These are phyloP conservation scores for Neelides folsomi DNA, from an alignment of 2,888 invertebrate species.

Conservation along the genomic window DNA sequence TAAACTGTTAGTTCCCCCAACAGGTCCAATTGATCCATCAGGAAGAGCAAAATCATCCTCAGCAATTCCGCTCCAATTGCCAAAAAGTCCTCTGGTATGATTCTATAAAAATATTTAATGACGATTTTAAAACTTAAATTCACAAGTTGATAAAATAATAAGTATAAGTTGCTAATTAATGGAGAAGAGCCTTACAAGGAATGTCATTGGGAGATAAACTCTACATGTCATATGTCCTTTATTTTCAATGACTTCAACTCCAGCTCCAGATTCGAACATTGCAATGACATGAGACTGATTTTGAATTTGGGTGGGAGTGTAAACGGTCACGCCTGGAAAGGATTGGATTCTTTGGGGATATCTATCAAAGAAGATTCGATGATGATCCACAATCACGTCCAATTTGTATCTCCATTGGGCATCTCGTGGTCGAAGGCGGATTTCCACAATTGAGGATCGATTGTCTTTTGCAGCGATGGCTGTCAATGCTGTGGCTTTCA, in stretches of 20 bases:
- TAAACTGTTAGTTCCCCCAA: too few relatives aligned
- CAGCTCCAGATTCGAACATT: conserved; percentile 86
- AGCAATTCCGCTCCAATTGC: conserved; percentile 78
- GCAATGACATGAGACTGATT: conserved; percentile 88
- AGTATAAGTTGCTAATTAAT: too few relatives aligned
- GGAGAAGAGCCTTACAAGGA: conserved; percentile 75
- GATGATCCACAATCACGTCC: conserved; percentile 77
- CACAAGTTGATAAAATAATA: too few relatives aligned
- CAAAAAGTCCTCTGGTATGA: conserved; percentile 73
- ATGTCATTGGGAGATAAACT: conserved; percentile 73
- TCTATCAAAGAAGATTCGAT: conserved; percentile 72
- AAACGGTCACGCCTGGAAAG: conserved; percentile 74
- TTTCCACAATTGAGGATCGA: conserved; percentile 69
- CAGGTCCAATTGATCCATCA: too few relatives aligned
- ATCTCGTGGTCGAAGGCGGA: conserved; percentile 64
- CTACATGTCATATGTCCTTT: conserved; percentile 70
- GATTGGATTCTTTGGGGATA: conserved; percentile 75
- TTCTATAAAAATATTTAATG: conserved; percentile 48
- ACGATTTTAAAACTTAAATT: too few relatives aligned
- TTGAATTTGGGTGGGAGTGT: conserved; percentile 76
- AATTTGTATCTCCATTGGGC: conserved; percentile 81
- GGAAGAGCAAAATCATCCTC: conserved; percentile 60
- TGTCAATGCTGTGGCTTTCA: conserved; percentile 66
- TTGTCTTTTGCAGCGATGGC: conserved; percentile 76
- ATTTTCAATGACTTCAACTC: conserved; percentile 78